Base-by-base conservation (phyloP, 2,888 invertebrate species). In the Stenchaetothrips biformis region DNA sequence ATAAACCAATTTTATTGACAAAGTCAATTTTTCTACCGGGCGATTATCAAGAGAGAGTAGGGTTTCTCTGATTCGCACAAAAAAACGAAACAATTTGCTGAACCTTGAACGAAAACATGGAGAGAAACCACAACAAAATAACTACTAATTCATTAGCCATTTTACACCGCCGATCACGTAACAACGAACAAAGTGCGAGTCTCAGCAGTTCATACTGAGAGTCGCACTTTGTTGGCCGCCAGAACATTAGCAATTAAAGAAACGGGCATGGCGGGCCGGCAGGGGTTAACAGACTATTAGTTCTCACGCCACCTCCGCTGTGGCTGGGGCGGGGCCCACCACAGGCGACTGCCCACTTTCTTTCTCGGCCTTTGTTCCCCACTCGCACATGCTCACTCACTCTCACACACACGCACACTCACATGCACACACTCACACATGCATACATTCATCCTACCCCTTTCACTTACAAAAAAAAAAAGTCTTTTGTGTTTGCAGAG, bases 211-310 rank as follows among this genome's bases (percentile, higher is more conserved):
- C 21, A 67, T 21, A 67, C 67, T 67, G 67, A 21, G 67, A 21
- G 25, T n/a, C 67, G 67, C 67, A 67, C 21, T 67, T 67, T 67
- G 67, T 21, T 67, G 21, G 18, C n/a, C 25, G 25, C n/a, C 67
- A 21, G 21, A 67, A 67, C 67, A 67, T 67, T 67, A 67, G 67
- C 67, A 67, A 67, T 67, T 67, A 67, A 67, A 67, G 21, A 67
- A 67, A 21, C 67, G 67, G 21, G 21, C 67, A 21, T 7, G 67
- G 67, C 67, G 53, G 37, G 37, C 2, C 37, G 37, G 37, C 37
- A 67, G 67, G n/a, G 67, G 67, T 67, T 67, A 67, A 67, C 67
- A 67, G 67, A 67, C 67, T 67, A 67, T 67, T 67, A 67, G 67
- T 67, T 67, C 67, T 67, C 67, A 67, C 67, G 53, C 53, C 53